Evolutionary conservation across 2,888 invertebrate genomes (phyloP).

Genomic region (Diadegma fenestrale): DNA sequence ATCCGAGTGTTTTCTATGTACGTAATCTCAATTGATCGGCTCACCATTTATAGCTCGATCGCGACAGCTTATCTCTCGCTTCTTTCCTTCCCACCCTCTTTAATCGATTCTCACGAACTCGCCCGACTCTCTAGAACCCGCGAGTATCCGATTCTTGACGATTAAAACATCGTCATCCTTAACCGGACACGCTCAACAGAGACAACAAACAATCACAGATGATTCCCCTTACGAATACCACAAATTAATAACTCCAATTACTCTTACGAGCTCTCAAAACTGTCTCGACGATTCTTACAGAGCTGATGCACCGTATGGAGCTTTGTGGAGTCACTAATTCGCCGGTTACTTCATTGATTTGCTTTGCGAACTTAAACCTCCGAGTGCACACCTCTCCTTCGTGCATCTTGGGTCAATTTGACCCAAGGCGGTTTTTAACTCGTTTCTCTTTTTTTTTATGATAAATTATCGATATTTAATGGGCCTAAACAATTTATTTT

Average conservation of each 20-base stretch:
- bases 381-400: background rate
- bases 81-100: conserved; percentile 39
- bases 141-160: conserved; percentile 55
- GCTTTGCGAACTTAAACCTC: background rate
- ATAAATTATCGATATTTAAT: too few relatives aligned
- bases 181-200: conserved; percentile 22
- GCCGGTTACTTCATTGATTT: background rate
- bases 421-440: too few relatives aligned
- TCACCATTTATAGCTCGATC: conserved; percentile 56
- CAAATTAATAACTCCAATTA: conserved; percentile 41
- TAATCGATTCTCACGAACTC: conserved; percentile 62
- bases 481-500: too few relatives aligned
- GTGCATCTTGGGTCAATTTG: background rate
- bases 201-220: background rate
- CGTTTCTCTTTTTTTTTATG: too few relatives aligned
- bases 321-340: background rate
- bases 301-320: background rate
- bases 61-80: conserved; percentile 36
- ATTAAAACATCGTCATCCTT: conserved; percentile 43
- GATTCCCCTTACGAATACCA: conserved; percentile 28
- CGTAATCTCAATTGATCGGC: conserved; percentile 40
- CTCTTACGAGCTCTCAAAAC: background rate
- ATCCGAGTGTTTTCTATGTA: background rate
- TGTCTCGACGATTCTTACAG: background rate
- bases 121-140: background rate